Evolutionary conservation across 2,113 vertebrate species (phyloP).

Genomic region (Corvus moneduloides): DNA sequence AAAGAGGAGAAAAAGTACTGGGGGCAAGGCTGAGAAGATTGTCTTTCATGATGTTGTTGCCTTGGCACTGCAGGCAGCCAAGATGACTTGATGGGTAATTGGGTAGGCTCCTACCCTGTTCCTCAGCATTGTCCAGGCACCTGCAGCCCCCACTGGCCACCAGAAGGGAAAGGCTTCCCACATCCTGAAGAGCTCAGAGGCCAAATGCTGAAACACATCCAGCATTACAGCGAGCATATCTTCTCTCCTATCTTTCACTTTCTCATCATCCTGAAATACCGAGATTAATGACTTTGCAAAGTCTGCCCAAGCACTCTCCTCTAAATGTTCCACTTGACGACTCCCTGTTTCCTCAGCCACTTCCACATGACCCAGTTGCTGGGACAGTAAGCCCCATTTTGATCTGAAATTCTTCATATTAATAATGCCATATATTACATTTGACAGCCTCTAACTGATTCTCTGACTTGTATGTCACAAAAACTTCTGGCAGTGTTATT

Average conservation of each 20-base stretch:
- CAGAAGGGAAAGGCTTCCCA: neutral
- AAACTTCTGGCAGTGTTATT: constrained; percentile 30
- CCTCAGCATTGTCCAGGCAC: neutral
- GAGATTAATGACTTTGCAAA: neutral
- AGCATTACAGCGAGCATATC: neutral
- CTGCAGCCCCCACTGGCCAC: rapidly evolving
- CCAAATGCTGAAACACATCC: neutral
- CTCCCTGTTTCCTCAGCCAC: neutral
- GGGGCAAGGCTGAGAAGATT: neutral
- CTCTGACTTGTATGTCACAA: neutral
- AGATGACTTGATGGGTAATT: neutral
- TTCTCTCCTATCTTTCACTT: neutral
- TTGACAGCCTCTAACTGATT: constrained; percentile 46
- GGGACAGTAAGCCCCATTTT: neutral
- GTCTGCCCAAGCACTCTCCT: neutral
- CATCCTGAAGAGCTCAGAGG: neutral
- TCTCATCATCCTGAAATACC: neutral
- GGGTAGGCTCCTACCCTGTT: neutral
- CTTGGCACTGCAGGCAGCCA: neutral
- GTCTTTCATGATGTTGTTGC: too few relatives aligned
- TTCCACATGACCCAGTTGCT: neutral
- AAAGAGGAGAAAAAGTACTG: neutral
- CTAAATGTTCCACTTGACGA: neutral
- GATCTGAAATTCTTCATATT: constrained; percentile 36
- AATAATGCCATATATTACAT: constrained; percentile 49